Percentiles rank a stretch among this genome's conserved stretches.
Conservation (phyloP, 2,888 invertebrate species). For the Buathra laborator region DNA sequence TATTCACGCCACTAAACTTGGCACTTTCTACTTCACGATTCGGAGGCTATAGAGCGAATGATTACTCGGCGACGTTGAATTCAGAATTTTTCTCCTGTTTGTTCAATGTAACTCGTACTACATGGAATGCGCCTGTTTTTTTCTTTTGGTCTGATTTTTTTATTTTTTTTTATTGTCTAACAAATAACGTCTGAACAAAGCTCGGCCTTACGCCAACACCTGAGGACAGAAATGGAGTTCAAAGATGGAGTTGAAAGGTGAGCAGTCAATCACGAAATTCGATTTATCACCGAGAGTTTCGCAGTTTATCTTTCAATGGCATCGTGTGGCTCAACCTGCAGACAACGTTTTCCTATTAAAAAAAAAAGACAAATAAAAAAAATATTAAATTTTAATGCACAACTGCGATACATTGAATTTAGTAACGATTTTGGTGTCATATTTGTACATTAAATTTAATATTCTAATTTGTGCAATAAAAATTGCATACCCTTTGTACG, state of each 20-base stretch:
- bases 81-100: slow-evolving; percentile 27
- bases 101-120: slow-evolving; percentile 48
- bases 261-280: slow-evolving; percentile 43
- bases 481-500: not conserved
- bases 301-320: not conserved
- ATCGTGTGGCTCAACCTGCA: not conserved
- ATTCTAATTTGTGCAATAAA: not conserved
- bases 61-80: slow-evolving; percentile 16
- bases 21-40: slow-evolving; percentile 27
- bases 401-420: too few species aligned
- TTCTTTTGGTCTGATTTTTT: slow-evolving; percentile 32
- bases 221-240: slow-evolving; percentile 49
- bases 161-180: slow-evolving; percentile 39
- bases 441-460: not conserved
- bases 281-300: not conserved
- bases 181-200: slow-evolving; percentile 49
- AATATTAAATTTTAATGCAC: too few species aligned
- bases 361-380: not conserved
- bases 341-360: not conserved
- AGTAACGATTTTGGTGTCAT: not conserved
- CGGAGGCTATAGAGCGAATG: slow-evolving; percentile 41
- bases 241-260: slow-evolving; percentile 61
- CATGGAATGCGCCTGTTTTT: slow-evolving; percentile 69
- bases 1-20: slow-evolving; percentile 36
- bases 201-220: slow-evolving; percentile 34